Evolutionary conservation across 23 tunicate genomes (phyloP), one percentile per base, ranked within the genome.

Genomic region (Clavelina lepadiformis): DNA sequence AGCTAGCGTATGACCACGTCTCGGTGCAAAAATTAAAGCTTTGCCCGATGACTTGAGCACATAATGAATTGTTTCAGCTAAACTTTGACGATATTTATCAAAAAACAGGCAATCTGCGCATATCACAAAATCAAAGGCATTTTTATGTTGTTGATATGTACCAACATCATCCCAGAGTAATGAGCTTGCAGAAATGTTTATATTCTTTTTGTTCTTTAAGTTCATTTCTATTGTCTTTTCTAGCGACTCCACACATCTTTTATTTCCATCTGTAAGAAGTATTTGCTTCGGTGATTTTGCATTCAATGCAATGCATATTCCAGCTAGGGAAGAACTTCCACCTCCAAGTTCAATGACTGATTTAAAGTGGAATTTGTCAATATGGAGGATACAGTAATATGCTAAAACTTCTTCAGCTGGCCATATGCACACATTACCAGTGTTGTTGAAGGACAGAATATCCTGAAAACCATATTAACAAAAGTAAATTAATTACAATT

Each of bases 341-440:
- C 95, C 95, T 30, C 95, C 95, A 2, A 86, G 59, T 58, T 86
- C 95, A 33, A 78, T 36, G 4, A 86, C 71, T 1, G 80, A 66
- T 51, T 71, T 72, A 50, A 28, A 35, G 2, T 29, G 5, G 31
- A 86, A 86, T 20, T 72, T 15, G 35, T 58, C 33, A 19, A 54
- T 47, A 38, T 86, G 69, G 38, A 59, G 36, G 4, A 66, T 34
- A 33, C 83, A 78, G 51, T 86, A 86, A 56, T 63, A 70, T 5
- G 95, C 85, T 71, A 86, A 57, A 8, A 78, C 80, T 51, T 86
- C 82, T 56, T 86, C 95, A 19, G 85, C 35, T 7, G 95, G 86
- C 95, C 95, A 86, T 5, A 86, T 47, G 36, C 95, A 86, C n/a
- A 86, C 80, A 67, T 86, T 86, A 2, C 95, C 95, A 27, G 95